Base-by-base conservation (phyloP, 92 coral and sea anemone species). In the Porites evermanni region DNA sequence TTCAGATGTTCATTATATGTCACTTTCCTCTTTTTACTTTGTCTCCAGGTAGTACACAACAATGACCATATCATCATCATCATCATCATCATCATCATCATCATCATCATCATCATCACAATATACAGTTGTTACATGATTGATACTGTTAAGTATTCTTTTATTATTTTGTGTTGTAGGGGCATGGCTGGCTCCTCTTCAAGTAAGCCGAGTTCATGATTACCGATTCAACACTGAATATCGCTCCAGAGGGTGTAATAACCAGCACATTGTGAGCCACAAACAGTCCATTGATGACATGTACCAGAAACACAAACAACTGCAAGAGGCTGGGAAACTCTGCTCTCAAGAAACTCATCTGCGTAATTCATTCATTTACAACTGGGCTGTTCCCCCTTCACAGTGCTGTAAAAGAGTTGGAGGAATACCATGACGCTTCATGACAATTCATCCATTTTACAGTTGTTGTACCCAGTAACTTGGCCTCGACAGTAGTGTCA, bases 191-290 rank as follows among this genome's bases (percentile, higher is more conserved):
- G 96, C 98, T 66, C 97, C 98, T 20, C 74, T 97, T 14, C 89
- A 88, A 71, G 76, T 97, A n/a, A 91, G 89, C 71, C 86, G 96
- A 70, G 69, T 93, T 18, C 99, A 97, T 87, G 99, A 97, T 89
- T 80, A 92, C 70, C 91, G 99, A 67, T 97, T 97, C 84, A 96
- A 97, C 83, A 97, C 99, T 12, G 99, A 97, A 74, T 97, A 94
- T 79, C 91, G 81, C 59, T 90, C 99, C 14, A 87, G 98, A 76
- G 99, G 99, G 29, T 97, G 99, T 68, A 92, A 91, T 70, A 97
- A 97, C 77, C 80, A 52, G 14, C 99, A 97, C 91, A 95, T 97
- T 73, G 93, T 97, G 32, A 97, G 98, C 64, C 99, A 97, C 82
- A 97, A 97, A 59, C 99, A 97, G 72, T 93, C 95, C 63, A 74